A percentile compares a stretch with the other conserved stretches of the same genome.
These are phyloP conservation scores for Nyleta sp. DNA, from an alignment of 2,888 invertebrate species.

Conservation along the genomic window DNA sequence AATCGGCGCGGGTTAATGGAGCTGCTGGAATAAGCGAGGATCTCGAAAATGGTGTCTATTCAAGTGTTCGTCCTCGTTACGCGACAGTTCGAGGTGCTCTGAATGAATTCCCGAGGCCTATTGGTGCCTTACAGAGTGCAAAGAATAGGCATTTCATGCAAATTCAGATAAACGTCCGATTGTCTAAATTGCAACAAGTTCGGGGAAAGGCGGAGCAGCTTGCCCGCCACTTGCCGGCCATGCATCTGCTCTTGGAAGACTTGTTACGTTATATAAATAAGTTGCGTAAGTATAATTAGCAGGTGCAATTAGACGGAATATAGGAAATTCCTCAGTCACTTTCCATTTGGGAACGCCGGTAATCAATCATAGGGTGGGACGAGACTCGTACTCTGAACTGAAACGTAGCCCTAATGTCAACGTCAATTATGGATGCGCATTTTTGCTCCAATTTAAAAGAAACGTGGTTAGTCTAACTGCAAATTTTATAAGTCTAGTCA, in stretches of 20 bases:
- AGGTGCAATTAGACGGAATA: not conserved
- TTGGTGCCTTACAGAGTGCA: slow-evolving; percentile 37
- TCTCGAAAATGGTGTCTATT: slow-evolving; percentile 55
- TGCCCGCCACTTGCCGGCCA: slow-evolving; percentile 50
- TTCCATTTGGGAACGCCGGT: no score
- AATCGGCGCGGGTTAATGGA: no score
- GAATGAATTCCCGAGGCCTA: slow-evolving; percentile 28
- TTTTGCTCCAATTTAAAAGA: no score
- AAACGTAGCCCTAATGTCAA: no score
- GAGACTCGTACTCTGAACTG: no score
- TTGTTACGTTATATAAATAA: slow-evolving; percentile 9
- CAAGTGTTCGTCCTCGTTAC: slow-evolving; percentile 49
- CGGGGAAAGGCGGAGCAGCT: slow-evolving; percentile 62
- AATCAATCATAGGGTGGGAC: no score
- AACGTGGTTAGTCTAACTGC: no score
- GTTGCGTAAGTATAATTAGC: not conserved
- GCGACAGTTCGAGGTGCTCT: slow-evolving; percentile 38
- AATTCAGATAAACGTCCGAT: slow-evolving; percentile 71
- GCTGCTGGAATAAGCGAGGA: no score
- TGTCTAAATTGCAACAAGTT: slow-evolving; percentile 68
- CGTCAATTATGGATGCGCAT: no score
- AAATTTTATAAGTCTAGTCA: no score
- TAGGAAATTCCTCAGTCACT: not conserved
- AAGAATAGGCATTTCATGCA: slow-evolving; percentile 55
- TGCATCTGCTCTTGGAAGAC: slow-evolving; percentile 35